These are phyloP conservation scores for Meloidogyne hapla DNA, from an alignment of 1,140 invertebrate genomes.

Conservation along the genomic window DNA sequence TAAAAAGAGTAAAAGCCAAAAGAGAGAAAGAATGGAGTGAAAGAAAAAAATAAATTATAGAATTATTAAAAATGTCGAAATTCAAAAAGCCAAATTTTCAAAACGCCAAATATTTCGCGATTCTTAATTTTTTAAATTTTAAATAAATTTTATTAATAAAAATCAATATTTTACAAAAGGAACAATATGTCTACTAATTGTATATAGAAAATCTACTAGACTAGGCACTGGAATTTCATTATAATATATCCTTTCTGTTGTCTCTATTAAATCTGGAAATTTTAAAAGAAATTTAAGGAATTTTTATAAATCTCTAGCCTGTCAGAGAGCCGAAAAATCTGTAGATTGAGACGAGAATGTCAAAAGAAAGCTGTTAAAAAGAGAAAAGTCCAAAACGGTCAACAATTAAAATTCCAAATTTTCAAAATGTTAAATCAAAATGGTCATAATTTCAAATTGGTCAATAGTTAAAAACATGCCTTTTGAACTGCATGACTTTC, in stretches of 20 bases:
- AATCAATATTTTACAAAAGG: constrained; percentile 54
- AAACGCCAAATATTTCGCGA: too few relatives aligned
- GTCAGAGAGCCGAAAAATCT: constrained; percentile 46
- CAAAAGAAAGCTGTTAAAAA: constrained; percentile 52
- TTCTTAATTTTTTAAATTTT: too few relatives aligned
- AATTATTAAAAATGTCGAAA: too few relatives aligned
- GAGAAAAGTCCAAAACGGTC: too few relatives aligned
- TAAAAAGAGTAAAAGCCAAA: too few relatives aligned
- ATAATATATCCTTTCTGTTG: constrained; percentile 16
- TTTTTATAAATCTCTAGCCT: constrained; percentile 17
- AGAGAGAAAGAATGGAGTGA: too few relatives aligned
- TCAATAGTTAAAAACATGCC: neutral
- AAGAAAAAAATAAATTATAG: too few relatives aligned
- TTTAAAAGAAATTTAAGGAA: neutral
- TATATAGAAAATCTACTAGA: constrained; percentile 43
- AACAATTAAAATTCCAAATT: too few relatives aligned
- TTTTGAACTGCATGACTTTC: constrained; percentile 69
- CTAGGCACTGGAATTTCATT: constrained; percentile 45
- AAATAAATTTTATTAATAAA: too few relatives aligned
- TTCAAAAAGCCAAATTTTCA: too few relatives aligned
- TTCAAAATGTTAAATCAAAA: constrained; percentile 72
- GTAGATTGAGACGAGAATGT: constrained; percentile 44
- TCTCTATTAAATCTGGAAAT: constrained; percentile 29
- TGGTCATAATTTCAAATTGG: neutral
- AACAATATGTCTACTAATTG: constrained; percentile 47